Base-by-base conservation (phyloP, 2,888 invertebrate genomes). In the Pyrocoelia pectoralis region DNA sequence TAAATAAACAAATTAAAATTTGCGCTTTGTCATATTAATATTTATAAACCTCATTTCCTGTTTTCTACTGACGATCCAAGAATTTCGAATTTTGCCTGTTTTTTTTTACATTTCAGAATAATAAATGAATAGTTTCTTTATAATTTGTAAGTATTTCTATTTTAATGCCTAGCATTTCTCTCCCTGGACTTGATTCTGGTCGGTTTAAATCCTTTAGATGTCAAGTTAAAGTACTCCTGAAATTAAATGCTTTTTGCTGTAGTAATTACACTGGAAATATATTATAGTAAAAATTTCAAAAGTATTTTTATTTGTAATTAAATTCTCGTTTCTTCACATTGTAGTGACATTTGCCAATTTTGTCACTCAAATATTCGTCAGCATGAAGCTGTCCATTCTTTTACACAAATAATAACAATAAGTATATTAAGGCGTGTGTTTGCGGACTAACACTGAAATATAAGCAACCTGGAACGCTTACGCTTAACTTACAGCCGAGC, bases 211-310 rank as follows among this genome's bases (percentile, higher is more conserved):
- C 61, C 61, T 68, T 60, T 62, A 67, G 68, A 68, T 67, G 66
- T 68, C 68, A 48, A 54, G 61, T 51, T 66, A 65, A 69, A 70
- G n/a, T 67, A 66, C 66, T 69, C 65, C 62, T 57, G 66, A 63
- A 70, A 70, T 70, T 70, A 70, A 70, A 70, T 68, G 70, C 65
- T 71, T 71, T 69, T 71, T 71, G 58, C 60, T n/a, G 49, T 24
- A 38, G 59, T 67, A 69, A 69, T 69, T 71, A 65, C 69, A 49
- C 41, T 62, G n/a, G 56, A 51, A 61, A 43, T 65, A 53, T 40
- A 49, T 54, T 58, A 46, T 41, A 40, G 33, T 46, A 54, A 67
- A 61, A 61, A 65, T 67, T 63, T 56, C 49, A 68, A 33, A 10
- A 66, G 65, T 67, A 68, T 69, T 72, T 72, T 72, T 72, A 69